phyloP scores from a whole-genome alignment of 2,888 invertebrate species.

The Shargacucullia verbasci region DNA sequence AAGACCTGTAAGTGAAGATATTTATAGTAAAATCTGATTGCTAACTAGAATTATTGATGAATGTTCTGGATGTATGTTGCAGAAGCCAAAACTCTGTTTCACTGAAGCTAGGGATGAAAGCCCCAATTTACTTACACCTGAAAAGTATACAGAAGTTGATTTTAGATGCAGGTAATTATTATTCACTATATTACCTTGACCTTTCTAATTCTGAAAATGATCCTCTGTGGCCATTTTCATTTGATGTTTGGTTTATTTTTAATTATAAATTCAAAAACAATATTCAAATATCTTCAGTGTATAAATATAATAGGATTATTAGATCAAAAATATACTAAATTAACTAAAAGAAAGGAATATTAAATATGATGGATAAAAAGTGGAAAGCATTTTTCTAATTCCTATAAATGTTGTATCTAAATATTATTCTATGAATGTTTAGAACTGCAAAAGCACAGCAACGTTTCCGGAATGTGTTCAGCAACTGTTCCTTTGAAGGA shows the following conservation, averaged over 20 bases:
- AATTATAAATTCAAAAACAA: too few relatives aligned
- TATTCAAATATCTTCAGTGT: too few relatives aligned
- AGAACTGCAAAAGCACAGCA: conserved; percentile 77
- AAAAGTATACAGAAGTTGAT: conserved; percentile 69
- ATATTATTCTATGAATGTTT: conserved; percentile 31
- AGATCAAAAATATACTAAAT: too few relatives aligned
- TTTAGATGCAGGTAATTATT: conserved; percentile 77
- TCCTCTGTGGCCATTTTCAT: not conserved
- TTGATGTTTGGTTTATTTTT: too few relatives aligned
- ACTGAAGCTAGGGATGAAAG: conserved; percentile 71
- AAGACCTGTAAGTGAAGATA: conserved; percentile 74
- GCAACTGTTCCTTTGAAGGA: conserved; percentile 87
- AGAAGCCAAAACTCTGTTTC: conserved; percentile 69
- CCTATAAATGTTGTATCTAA: not conserved
- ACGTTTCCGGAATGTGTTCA: conserved; percentile 69
- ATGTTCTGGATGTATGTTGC: conserved; percentile 48
- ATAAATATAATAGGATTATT: too few relatives aligned
- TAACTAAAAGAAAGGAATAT: too few relatives aligned
- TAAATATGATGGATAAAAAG: too few relatives aligned
- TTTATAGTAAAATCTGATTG: conserved; percentile 12
- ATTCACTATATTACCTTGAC: not conserved
- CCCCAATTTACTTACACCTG: conserved; percentile 72
- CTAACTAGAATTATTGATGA: conserved; percentile 5
- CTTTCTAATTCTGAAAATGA: not conserved
- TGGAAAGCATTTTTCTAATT: too few relatives aligned